Conservation (phyloP, 2,797 vertebrate genomes). For the Lutra lutra region DNA sequence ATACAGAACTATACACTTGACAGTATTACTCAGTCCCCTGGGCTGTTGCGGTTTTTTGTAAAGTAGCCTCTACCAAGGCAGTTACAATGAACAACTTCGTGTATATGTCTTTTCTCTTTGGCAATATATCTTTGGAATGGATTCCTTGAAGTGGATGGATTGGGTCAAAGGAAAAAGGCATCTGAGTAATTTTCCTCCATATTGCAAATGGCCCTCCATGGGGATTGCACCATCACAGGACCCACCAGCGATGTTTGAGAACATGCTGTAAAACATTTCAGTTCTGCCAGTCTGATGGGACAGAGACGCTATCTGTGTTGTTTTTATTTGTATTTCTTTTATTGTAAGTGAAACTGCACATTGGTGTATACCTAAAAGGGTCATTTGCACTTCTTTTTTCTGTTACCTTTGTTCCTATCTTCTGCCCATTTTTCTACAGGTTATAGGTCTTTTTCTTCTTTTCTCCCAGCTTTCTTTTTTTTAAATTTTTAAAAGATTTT, state of each 20-base stretch:
- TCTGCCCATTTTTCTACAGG: background rate
- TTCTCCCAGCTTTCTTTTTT: background rate
- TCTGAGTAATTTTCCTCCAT: background rate
- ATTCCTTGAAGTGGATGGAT: background rate
- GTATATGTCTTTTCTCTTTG: slow-evolving; percentile 19
- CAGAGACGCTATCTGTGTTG: background rate
- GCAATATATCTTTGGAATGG: background rate
- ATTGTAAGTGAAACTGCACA: background rate
- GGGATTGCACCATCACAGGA: background rate
- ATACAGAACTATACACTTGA: background rate
- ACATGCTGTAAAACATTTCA: background rate
- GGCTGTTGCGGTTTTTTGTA: background rate
- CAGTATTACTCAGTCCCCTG: background rate
- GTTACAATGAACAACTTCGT: background rate
- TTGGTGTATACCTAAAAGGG: background rate
- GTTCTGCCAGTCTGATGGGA: background rate
- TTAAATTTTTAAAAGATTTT: background rate
- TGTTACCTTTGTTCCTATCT: background rate
- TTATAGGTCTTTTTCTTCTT: background rate
- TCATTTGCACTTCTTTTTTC: background rate
- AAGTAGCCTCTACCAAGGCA: background rate
- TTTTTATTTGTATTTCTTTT: slow-evolving; percentile 10
- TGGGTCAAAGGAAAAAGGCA: slow-evolving; percentile 11
- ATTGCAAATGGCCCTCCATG: background rate
- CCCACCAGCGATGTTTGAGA: background rate